Base-by-base conservation (phyloP, 2,888 invertebrate species). In the Rhogogaster chlorosoma region DNA sequence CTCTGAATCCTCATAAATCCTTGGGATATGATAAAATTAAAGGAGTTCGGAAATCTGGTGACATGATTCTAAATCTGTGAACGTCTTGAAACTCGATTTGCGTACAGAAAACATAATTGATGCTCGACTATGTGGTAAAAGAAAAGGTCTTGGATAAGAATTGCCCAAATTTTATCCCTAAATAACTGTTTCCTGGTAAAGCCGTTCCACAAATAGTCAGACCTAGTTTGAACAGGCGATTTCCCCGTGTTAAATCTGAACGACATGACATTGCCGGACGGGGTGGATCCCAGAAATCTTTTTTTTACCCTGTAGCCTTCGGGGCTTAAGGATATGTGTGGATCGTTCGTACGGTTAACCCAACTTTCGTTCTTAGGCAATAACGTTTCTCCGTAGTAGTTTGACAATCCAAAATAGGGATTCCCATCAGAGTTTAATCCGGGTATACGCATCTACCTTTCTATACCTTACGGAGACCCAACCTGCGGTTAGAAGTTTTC, bases 291-390 rank as follows among this genome's bases (percentile, higher is more conserved):
- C 67, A 67, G 32, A 67, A 32, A 67, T 67, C 67, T 67, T 67
- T 29, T 67, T 67, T 32, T 15, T 32, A 32, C 38, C 71, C 5
- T 22, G 42, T 73, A 73, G 71, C 42, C 42, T 53, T n/a, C 2
- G n/a, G 38, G 71, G 71, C 42, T 73, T 9, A 73, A 38, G 38
- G 38, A 73, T 42, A 73, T 73, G 71, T 73, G 38, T 73, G 38
- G 38, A 42, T 73, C 71, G 71, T 73, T 42, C 29, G 42, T 9
- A 4, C 42, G 42, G 71, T 38, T 42, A 15, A 42, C 36, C 71
- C 18, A 42, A 73, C 71, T 42, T 73, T 42, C 71, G 38, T 73
- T 73, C 71, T 42, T 22, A 5, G 18, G 15, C 12, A n/a, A 38
- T n/a, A n/a, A 10, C 18, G 38, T 7, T 42, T 73, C 42, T 32